phyloP scores from a whole-genome alignment of 2,888 invertebrate genomes.

The Colostygia pectinataria region DNA sequence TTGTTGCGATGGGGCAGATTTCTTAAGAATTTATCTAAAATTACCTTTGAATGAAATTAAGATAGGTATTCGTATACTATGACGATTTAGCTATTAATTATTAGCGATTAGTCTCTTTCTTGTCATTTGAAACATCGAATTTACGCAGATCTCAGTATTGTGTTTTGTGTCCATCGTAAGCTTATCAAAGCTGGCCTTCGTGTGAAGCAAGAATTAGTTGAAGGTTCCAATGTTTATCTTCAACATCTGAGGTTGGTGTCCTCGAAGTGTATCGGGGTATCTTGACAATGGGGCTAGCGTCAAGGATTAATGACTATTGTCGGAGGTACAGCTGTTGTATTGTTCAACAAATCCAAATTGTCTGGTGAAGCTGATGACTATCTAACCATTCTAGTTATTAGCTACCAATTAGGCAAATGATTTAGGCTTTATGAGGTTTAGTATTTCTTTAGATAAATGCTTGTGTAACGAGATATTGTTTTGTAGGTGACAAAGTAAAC shows the following conservation, averaged over 20 bases:
- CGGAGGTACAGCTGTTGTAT: constrained; percentile 36
- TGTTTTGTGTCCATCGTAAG: too few relatives aligned
- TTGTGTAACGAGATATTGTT: not conserved
- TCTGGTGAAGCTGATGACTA: constrained; percentile 57
- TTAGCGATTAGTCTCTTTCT: too few relatives aligned
- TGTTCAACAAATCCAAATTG: constrained; percentile 43
- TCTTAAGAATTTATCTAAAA: too few relatives aligned
- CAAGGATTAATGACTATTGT: constrained; percentile 58
- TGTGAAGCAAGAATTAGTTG: not conserved
- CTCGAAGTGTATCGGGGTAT: constrained; percentile 14
- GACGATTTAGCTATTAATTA: too few relatives aligned
- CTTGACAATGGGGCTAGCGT: constrained; percentile 60
- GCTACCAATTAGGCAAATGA: constrained; percentile 69
- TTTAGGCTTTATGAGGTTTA: constrained; percentile 48
- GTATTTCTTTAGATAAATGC: constrained; percentile 5
- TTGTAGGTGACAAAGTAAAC: too few relatives aligned
- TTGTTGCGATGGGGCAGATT: too few relatives aligned
- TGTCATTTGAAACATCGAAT: too few relatives aligned
- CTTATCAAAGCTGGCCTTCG: not conserved
- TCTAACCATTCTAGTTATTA: constrained; percentile 60
- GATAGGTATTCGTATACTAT: too few relatives aligned
- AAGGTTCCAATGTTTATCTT: constrained; percentile 4
- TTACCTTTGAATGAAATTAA: too few relatives aligned
- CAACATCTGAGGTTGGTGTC: constrained; percentile 4
- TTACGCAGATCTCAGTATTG: too few relatives aligned